These are phyloP conservation scores for Drosophila lini DNA, from an alignment of 1,140 invertebrate species.

Conservation along the genomic window DNA sequence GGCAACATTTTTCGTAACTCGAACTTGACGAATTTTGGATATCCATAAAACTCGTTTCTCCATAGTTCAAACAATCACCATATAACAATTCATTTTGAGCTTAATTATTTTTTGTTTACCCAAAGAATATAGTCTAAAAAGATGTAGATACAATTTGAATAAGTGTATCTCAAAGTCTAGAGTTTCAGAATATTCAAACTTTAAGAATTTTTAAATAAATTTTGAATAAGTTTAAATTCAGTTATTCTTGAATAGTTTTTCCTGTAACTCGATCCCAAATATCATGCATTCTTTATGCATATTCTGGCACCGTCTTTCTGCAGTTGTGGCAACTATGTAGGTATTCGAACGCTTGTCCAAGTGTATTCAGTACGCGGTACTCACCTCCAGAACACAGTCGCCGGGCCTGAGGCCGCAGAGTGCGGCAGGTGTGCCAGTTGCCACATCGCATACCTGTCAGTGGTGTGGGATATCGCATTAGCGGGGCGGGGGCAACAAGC, in stretches of 20 bases:
- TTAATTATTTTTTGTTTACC: not conserved
- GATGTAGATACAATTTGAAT: not conserved
- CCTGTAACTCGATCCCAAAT: not conserved
- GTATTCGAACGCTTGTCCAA: constrained; percentile 2
- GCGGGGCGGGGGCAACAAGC: constrained; percentile 28
- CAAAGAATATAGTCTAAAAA: not conserved
- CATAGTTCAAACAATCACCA: not conserved
- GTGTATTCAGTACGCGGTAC: constrained; percentile 23
- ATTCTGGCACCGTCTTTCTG: not conserved
- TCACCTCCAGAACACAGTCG: constrained; percentile 87
- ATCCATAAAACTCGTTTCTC: constrained; percentile 2
- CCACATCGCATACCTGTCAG: constrained; percentile 85
- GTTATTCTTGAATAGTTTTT: not conserved
- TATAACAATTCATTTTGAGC: not conserved
- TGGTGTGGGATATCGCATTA: constrained; percentile 48
- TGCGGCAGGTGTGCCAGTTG: constrained; percentile 85
- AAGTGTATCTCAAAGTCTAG: no score
- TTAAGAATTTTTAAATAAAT: not conserved
- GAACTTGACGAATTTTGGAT: not conserved
- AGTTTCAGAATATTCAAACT: not conserved
- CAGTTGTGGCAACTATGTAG: constrained; percentile 5
- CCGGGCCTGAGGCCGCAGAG: constrained; percentile 85
- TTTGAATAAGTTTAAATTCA: not conserved
- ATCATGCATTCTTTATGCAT: not conserved
- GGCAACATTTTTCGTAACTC: not conserved